Evolutionary conservation across 2,888 invertebrate genomes (phyloP), one percentile per base, ranked within the genome.

Genomic region (Eupeodes latifasciatus): DNA sequence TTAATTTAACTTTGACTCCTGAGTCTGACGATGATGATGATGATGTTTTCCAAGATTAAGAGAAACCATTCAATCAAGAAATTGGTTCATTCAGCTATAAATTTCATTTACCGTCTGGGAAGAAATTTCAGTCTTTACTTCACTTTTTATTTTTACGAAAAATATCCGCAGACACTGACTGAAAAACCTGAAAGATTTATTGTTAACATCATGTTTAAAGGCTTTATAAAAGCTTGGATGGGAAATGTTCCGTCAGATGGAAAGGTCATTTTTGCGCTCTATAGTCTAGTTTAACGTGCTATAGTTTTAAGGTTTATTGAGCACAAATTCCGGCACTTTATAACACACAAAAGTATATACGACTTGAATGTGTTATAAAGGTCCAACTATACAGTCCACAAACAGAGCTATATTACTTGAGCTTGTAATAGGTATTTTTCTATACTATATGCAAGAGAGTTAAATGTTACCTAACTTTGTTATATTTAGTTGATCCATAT

Each of bases 1-100:
- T 75, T 84, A 84, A 84, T 84, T 80, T 79, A 80, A 75, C 79
- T 84, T 84, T 80, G 79, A 75, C 62, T 78, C 49, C 72, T 64
- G 57, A 79, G 69, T 4, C 57, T 55, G 16, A 7, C 40, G 40
- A 40, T 53, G 53, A 53, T 27, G 69, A 12, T 62, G 40, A n/a
- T 6, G 5, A 10, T 34, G 16, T 27, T 27, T 27, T 27, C 27
- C 27, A 27, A 67, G 36, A 51, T 27, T 34, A 12, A 53, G 40
- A 47, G 36, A 36, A 66, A 47, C 27, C 36, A 12, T 77, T 77
- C 77, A 77, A 77, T 77, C 82, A 82, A 72, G 64, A 77, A 82
- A 78, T 64, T 72, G 53, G 53, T 67, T 14, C 61, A 74, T 19
- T 51, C 49, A 10, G 51, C 36, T 19, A 79, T 84, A 74, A 80